Percentiles rank a stretch among this genome's conserved stretches.
These are phyloP conservation scores for Fulica atra DNA, from an alignment of 2,113 vertebrate species.

Conservation along the genomic window DNA sequence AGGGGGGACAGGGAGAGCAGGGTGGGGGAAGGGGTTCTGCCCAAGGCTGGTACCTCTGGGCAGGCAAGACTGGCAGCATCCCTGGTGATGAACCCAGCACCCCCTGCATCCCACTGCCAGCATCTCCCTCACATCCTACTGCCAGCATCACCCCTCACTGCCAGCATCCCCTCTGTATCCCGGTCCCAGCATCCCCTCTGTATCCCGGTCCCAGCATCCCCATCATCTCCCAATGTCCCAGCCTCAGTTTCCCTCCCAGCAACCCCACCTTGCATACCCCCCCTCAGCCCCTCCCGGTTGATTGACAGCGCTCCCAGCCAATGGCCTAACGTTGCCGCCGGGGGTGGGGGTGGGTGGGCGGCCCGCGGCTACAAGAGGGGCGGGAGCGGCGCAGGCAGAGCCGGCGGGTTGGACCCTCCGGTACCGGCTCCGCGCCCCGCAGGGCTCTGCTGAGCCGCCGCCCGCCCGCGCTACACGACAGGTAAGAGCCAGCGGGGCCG, in stretches of 20 bases:
- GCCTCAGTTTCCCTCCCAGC: background rate
- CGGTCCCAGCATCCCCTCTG: background rate
- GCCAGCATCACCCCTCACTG: background rate
- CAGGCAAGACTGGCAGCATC: background rate
- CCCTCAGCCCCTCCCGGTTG: background rate
- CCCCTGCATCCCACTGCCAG: background rate
- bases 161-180: background rate
- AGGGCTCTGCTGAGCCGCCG: background rate
- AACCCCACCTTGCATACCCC: background rate
- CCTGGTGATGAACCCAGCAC: background rate
- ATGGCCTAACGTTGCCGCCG: background rate
- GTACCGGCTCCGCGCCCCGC: background rate
- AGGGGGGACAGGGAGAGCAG: no score
- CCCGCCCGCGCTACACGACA: background rate
- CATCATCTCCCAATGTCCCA: background rate
- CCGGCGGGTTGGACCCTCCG: background rate
- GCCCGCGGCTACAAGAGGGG: background rate
- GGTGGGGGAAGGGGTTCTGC: no score
- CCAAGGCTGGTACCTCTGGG: no score
- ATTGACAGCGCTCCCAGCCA: background rate
- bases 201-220: background rate
- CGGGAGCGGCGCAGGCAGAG: background rate
- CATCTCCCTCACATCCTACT: background rate
- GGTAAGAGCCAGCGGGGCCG: background rate
- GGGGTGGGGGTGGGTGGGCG: background rate